Conservation (phyloP, 2,113 vertebrate genomes). For the Aspidoscelis tigris region DNA sequence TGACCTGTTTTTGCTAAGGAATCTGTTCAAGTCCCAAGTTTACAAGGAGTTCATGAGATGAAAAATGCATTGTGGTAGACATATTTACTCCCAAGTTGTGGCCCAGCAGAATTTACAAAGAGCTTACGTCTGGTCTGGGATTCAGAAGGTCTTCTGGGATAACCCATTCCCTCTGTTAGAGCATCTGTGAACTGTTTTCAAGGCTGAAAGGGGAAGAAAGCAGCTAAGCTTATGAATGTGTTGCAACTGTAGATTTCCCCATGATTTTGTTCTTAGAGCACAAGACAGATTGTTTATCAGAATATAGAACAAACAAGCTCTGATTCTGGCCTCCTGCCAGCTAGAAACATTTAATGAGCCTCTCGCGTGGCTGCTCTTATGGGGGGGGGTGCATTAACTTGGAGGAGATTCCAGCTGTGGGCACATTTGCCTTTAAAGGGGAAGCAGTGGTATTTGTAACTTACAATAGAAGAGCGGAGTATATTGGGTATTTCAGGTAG, state of each 20-base stretch:
- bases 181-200: neutral
- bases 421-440: constrained; percentile 20
- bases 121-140: neutral
- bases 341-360: constrained; percentile 74
- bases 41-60: neutral
- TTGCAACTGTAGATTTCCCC: constrained; percentile 44
- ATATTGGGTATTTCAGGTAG: constrained; percentile 2
- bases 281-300: constrained; percentile 68
- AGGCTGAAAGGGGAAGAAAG: neutral
- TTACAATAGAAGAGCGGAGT: neutral
- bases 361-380: constrained; percentile 63
- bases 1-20: neutral
- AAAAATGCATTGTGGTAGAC: neutral
- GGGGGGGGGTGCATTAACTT: constrained; percentile 60
- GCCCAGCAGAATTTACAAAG: neutral
- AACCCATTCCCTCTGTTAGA: neutral
- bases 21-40: neutral
- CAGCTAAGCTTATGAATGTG: neutral
- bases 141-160: neutral
- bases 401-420: constrained; percentile 70
- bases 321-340: constrained; percentile 70
- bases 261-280: constrained; percentile 41
- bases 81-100: neutral
- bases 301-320: constrained; percentile 73
- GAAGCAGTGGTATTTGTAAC: constrained; percentile 21